These are phyloP conservation scores for Mesoclemmys tuberculata DNA, from an alignment of 2,113 vertebrate species.

Conservation along the genomic window DNA sequence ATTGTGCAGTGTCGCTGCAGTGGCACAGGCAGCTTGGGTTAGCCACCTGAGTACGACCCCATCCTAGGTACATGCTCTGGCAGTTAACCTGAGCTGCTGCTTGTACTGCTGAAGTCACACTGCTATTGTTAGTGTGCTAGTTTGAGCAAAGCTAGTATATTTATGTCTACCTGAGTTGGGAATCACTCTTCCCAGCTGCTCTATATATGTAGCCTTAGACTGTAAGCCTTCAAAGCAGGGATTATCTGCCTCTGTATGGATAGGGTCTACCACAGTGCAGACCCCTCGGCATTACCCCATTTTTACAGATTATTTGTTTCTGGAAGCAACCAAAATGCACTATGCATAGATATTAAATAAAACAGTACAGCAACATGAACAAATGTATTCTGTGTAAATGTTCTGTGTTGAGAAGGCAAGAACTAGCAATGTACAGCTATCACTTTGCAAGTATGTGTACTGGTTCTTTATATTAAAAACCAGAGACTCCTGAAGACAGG, in stretches of 20 bases:
- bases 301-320: not conserved
- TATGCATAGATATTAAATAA: not conserved
- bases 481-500: not conserved
- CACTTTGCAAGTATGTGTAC: no score
- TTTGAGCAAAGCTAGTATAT: no score
- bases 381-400: not conserved
- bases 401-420: not conserved
- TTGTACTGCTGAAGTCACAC: no score
- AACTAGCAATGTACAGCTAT: not conserved
- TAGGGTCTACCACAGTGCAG: rapidly evolving
- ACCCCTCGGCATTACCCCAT: not conserved
- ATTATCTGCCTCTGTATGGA: not conserved
- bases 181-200: no score
- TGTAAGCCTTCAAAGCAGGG: not conserved
- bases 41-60: no score
- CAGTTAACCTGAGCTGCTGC: no score
- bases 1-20: no score
- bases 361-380: not conserved
- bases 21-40: no score
- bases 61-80: no score
- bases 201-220: not conserved
- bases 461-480: not conserved
- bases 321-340: not conserved
- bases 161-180: no score
- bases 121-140: no score